Base-by-base conservation (phyloP, 2,888 invertebrate genomes). In the Xestobium rufovillosum region DNA sequence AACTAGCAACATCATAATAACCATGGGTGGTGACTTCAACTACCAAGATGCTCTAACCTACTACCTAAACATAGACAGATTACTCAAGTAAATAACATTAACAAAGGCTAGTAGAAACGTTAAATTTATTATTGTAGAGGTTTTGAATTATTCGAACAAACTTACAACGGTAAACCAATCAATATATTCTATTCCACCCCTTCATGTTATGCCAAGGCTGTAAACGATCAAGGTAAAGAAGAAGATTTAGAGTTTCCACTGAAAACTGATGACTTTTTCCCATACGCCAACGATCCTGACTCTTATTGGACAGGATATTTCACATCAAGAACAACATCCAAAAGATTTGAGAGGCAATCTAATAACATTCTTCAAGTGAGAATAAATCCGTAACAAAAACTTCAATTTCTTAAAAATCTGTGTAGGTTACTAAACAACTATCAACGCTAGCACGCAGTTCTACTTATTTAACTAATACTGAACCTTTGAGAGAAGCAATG, bases 101-200 rank as follows among this genome's bases (percentile, higher is more conserved):
- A 14, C 6, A 19, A 11, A 13, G 26, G 28, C n/a, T n/a, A n/a
- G n/a, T n/a, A n/a, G n/a, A n/a, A n/a, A n/a, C n/a, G n/a, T n/a
- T n/a, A n/a, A n/a, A n/a, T n/a, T n/a, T 2, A 2, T 2, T 12
- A 8, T 42, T 42, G 29, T 28, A 48, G 48, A 19, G 49, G 47
- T 14, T 49, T 49, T 15, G 25, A 38, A 10, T 26, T 39, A 6
- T 23, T 36, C 26, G 16, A 17, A 6, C 31, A 27, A 2, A 27
- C 45, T 23, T n/a, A n/a, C n/a, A n/a, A n/a, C n/a, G n/a, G n/a
- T n/a, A n/a, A 41, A n/a, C n/a, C 42, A 32, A 47, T 89, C 0
- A 85, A 88, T 50, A 60, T 87, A 6, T 73, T 84, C 43, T 88
- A 87, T 55, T 88, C 87, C 0, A 86, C 86, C 0, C 87, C 87